Conservation (phyloP, 2,113 vertebrate genomes). For the Misgurnus anguillicaudatus region DNA sequence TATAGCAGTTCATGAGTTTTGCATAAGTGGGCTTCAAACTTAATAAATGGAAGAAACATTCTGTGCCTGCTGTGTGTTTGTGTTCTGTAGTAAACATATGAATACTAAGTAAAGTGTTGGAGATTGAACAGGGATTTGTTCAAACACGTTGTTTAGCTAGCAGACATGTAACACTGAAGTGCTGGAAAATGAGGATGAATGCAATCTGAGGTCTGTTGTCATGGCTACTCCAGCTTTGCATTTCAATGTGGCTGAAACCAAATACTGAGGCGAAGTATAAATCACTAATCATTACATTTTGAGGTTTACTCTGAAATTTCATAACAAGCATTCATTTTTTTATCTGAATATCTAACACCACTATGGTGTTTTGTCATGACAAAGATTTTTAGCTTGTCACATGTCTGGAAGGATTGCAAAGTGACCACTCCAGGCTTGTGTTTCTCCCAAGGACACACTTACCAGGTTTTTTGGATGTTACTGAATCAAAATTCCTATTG, state of each 20-base stretch:
- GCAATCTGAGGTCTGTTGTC: slow-evolving; percentile 21
- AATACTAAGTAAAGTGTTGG: slow-evolving; percentile 13
- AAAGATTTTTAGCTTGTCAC: neutral
- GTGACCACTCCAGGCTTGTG: no score
- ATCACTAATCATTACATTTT: neutral
- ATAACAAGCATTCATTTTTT: neutral
- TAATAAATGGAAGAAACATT: slow-evolving; percentile 73
- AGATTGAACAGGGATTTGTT: neutral
- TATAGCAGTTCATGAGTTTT: slow-evolving; percentile 77
- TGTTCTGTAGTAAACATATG: neutral
- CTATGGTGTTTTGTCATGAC: neutral
- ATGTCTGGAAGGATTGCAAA: no score
- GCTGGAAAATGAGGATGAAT: slow-evolving; percentile 8
- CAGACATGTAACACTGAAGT: neutral
- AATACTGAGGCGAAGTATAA: neutral
- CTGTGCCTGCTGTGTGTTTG: neutral
- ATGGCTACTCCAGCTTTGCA: slow-evolving; percentile 13
- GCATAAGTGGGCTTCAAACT: slow-evolving; percentile 76
- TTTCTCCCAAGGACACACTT: no score
- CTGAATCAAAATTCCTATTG: no score
- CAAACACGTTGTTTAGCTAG: slow-evolving; percentile 17
- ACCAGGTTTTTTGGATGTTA: no score
- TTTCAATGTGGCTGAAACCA: slow-evolving; percentile 3
- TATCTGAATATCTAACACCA: neutral
- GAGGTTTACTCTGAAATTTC: neutral